These are phyloP conservation scores for Flexamia atlantica DNA, from an alignment of 2,888 invertebrate species.

Conservation along the genomic window DNA sequence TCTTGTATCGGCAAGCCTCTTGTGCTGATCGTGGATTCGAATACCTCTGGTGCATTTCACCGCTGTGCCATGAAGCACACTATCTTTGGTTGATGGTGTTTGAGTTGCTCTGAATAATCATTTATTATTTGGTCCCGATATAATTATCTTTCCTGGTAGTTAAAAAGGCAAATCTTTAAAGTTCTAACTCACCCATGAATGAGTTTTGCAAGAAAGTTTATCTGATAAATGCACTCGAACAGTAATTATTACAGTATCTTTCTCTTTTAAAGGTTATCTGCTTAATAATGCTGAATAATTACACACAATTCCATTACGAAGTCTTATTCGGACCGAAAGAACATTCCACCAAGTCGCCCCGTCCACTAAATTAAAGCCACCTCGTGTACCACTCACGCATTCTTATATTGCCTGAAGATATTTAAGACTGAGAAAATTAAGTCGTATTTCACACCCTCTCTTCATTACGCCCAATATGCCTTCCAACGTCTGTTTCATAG, in stretches of 20 bases:
- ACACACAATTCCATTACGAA: background rate
- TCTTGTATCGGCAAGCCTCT: background rate
- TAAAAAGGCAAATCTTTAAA: too few relatives aligned
- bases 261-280: too few relatives aligned
- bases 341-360: background rate
- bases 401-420: background rate
- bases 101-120: too few relatives aligned
- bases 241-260: too few relatives aligned
- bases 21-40: background rate
- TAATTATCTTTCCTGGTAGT: too few relatives aligned
- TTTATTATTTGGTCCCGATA: too few relatives aligned
- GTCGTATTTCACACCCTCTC: background rate
- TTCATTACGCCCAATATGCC: constrained; percentile 1
- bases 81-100: too few relatives aligned
- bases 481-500: constrained; percentile 7
- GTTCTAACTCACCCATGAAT: too few relatives aligned
- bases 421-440: background rate
- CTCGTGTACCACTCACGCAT: constrained; percentile 5
- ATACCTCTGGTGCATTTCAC: background rate
- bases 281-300: too few relatives aligned
- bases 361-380: background rate
- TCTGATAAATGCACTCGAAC: too few relatives aligned
- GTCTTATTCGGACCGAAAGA: background rate
- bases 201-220: too few relatives aligned
- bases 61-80: too few relatives aligned